Evolutionary conservation across 1,140 invertebrate species (phyloP).

Genomic region (Drosophila funebris): DNA sequence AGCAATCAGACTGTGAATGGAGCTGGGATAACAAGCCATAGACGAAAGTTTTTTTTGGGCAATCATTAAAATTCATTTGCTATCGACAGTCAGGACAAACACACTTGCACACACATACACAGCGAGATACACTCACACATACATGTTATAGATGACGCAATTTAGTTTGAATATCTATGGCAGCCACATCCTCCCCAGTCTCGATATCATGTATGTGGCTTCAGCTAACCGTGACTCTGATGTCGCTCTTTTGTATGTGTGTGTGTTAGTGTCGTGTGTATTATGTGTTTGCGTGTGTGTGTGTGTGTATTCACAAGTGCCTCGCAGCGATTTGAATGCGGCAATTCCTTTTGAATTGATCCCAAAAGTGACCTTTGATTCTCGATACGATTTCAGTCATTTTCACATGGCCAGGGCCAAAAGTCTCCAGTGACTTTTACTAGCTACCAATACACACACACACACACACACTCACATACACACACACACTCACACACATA

Average conservation of each 20-base stretch:
- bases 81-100: conserved; percentile 72
- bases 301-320: conserved; percentile 67
- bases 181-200: conserved; percentile 47
- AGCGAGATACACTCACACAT: conserved; percentile 33
- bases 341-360: conserved; percentile 82
- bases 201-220: neutral
- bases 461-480: conserved; percentile 7
- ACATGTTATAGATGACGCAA: conserved; percentile 75
- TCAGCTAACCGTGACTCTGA: neutral
- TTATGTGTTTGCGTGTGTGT: too few species aligned
- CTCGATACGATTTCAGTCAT: conserved; percentile 80
- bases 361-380: conserved; percentile 82
- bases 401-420: conserved; percentile 73
- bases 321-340: conserved; percentile 79
- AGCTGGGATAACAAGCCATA: conserved; percentile 59
- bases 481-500: neutral
- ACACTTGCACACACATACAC: conserved; percentile 32
- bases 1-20: conserved; percentile 15
- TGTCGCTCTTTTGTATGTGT: neutral
- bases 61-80: conserved; percentile 83
- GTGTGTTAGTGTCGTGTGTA: neutral
- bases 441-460: neutral
- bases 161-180: conserved; percentile 80
- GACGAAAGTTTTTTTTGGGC: conserved; percentile 55
- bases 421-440: conserved; percentile 68